A percentile compares a stretch with the other conserved stretches of the same genome.
Evolutionary conservation across 2,888 invertebrate species (phyloP).

Genomic region (Brenthis daphne): DNA sequence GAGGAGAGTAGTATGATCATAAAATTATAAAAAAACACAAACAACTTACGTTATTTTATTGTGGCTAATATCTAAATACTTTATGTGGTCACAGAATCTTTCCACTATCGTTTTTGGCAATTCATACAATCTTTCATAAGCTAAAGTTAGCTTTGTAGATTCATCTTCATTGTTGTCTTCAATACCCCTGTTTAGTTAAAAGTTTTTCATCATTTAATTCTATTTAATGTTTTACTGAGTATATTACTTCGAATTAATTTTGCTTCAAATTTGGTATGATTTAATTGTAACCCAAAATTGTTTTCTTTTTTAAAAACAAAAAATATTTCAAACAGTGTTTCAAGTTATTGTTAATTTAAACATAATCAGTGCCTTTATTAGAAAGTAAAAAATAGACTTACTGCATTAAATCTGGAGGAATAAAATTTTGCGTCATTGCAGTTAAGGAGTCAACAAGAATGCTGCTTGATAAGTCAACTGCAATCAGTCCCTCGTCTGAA

Average conservation of each 20-base stretch:
- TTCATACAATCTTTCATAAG: constrained; percentile 85
- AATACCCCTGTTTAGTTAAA: constrained; percentile 50
- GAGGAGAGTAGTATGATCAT: too few species aligned
- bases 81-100: constrained; percentile 82
- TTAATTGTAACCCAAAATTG: background rate
- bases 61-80: constrained; percentile 87
- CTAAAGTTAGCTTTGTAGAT: constrained; percentile 83
- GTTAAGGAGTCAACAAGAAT: constrained; percentile 66
- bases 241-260: background rate
- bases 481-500: constrained; percentile 58
- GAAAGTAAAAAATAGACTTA: constrained; percentile 49
- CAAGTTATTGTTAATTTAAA: background rate
- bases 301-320: too few species aligned
- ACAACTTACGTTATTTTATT: constrained; percentile 86
- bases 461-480: constrained; percentile 62
- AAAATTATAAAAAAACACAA: background rate
- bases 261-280: background rate
- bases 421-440: constrained; percentile 57
- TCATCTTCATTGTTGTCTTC: constrained; percentile 63
- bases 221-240: background rate
- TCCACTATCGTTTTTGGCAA: constrained; percentile 85
- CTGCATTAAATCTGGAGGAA: constrained; percentile 63
- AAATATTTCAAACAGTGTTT: too few species aligned
- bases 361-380: background rate
- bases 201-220: background rate